These are phyloP conservation scores for Cochlearius cochlearius DNA, from an alignment of 2,113 vertebrate species.

Conservation along the genomic window DNA sequence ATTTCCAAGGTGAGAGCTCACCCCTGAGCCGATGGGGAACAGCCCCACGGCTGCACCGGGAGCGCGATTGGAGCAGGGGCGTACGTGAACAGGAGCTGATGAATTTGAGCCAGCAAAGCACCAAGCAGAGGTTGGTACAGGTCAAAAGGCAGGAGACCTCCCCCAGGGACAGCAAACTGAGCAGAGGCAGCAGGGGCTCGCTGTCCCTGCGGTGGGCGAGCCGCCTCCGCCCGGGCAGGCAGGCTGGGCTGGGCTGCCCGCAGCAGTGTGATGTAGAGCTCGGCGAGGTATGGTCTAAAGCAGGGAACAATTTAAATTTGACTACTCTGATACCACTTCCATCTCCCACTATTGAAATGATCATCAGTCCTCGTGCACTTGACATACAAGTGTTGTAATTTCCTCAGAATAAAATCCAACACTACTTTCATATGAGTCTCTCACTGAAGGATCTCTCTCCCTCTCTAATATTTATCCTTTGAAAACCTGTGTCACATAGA, in stretches of 20 bases:
- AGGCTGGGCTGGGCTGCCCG: background rate
- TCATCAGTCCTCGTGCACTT: slow-evolving; percentile 43
- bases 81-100: background rate
- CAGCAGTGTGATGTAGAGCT: background rate
- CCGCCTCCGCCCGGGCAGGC: background rate
- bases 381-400: slow-evolving; percentile 52
- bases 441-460: slow-evolving; percentile 41
- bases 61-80: background rate
- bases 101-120: background rate
- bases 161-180: background rate
- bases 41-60: fast-evolving
- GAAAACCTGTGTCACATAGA: slow-evolving; percentile 62
- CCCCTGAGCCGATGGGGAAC: fast-evolving
- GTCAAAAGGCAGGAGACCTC: background rate
- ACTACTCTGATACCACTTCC: slow-evolving; percentile 11
- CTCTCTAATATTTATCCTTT: slow-evolving; percentile 67
- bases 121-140: fast-evolving
- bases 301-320: slow-evolving; percentile 32
- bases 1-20: background rate
- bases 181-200: background rate
- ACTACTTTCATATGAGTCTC: slow-evolving; percentile 28
- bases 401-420: slow-evolving; percentile 50
- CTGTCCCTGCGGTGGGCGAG: background rate
- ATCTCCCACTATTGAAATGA: slow-evolving; percentile 59
- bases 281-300: background rate